These are phyloP conservation scores for Styela clava DNA, from an alignment of 23 tunicate genomes.

Conservation along the genomic window DNA sequence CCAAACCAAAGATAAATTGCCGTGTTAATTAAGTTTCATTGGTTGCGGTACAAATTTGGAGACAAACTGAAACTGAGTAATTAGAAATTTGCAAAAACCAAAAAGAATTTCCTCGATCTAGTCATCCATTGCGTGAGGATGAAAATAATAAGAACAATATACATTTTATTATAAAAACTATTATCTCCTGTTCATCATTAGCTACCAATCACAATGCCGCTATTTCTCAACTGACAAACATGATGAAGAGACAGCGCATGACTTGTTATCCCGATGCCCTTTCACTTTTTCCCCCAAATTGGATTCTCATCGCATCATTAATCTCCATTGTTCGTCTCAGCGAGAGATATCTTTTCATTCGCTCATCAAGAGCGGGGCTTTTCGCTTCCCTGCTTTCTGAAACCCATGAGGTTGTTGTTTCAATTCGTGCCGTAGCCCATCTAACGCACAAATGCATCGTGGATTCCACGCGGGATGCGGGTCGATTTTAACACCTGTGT, in stretches of 20 bases:
- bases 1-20: no score
- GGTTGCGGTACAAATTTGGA: no score
- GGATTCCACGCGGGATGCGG: background rate
- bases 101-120: no score
- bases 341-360: constrained; percentile 1
- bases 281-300: background rate
- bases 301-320: constrained; percentile 13
- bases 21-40: no score
- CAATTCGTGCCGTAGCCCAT: background rate
- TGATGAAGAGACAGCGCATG: no score
- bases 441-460: background rate
- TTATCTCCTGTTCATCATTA: background rate
- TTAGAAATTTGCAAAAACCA: no score
- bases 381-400: background rate
- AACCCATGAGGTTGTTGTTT: background rate
- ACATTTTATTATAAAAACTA: no score
- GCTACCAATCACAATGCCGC: background rate
- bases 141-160: no score
- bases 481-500: background rate
- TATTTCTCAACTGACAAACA: no score
- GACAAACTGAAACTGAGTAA: no score
- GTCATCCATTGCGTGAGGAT: no score
- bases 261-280: background rate
- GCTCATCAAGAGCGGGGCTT: background rate
- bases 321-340: constrained; percentile 12